Evolutionary conservation across 2,797 vertebrate species (phyloP), one percentile per base, ranked within the genome.

Genomic region (Urosaurus nigricauda): DNA sequence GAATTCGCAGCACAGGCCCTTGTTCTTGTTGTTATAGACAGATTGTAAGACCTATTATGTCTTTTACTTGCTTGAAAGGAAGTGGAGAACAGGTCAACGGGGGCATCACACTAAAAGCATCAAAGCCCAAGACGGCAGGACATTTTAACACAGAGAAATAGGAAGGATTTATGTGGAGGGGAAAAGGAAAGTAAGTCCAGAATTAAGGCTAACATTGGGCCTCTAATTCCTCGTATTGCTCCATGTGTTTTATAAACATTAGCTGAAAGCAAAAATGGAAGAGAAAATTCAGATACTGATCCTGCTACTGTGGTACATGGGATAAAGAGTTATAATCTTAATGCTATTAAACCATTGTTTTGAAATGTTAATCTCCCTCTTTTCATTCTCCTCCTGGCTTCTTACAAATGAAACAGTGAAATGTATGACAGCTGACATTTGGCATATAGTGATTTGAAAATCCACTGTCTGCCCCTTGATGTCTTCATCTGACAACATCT

Each of bases 401-500:
- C 51, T 85, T 83, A 91, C 84, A 89, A 90, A 90, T 60, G 77
- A 21, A 87, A 87, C 82, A 68, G 40, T 91, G 71, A 93, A 51
- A 91, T 81, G 88, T n/a, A 0, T 90, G 92, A 90, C 94, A 95
- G 90, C 94, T 95, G 92, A 94, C 92, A 91, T 89, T 96, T 96
- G 94, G 93, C 87, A 92, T 94, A 92, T 65, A 17, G 91, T 95
- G 94, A 97, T 97, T 97, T 94, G 94, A 95, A 96, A 96, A 93
- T 93, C 90, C 63, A 1, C 93, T 95, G 90, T 96, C 96, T 96
- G 94, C 89, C 95, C 93, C 95, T 96, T 96, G 95, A 97, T 95
- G 94, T 96, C 95, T 97, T 97, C 94, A 96, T 96, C 96, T 97
- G 95, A 96, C 94, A 97, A 96, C 95, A 96, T 96, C 96, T 96